Base-by-base conservation (phyloP, 2,113 vertebrate species). In the Craseonycteris thonglongyai region DNA sequence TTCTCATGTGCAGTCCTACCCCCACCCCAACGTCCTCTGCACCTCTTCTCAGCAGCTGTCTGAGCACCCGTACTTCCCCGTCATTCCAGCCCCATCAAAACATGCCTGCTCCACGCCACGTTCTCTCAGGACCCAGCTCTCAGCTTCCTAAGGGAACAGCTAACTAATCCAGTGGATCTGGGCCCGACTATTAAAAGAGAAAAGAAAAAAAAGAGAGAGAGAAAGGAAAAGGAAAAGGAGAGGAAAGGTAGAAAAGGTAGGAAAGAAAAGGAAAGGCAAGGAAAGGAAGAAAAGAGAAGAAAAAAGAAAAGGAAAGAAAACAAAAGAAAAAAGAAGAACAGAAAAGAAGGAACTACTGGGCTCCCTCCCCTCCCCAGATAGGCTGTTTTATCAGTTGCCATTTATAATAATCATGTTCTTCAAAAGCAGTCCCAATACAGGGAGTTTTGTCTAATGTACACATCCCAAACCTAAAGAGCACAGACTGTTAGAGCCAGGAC, bases 371-470 rank as follows among this genome's bases (percentile, higher is more conserved):
- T 80, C 0, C 11, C 24, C n/a, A 18, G 13, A 65, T 54, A 61
- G 59, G 35, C 26, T 65, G 24, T 87, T 68, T 93, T 30, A 59
- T 76, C 51, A 79, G 15, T 33, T 26, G 33, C 26, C 22, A 76
- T 69, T 61, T 71, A 9, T 33, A 74, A 40, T 66, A 42, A 74
- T 63, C 47, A 72, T 40, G 11, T 84, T 54, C 74, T 74, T 38
- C 72, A 56, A 35, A 40, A 91, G 11, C 35, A 88, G 66, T 47
- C 91, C 79, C 66, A 63, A 75, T n/a, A 86, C n/a, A 63, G 1
- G 7, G 7, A 76, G 51, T 45, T 74, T 63, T 69, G 54, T 56
- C 10, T 26, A 15, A 45, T 4, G 33, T 40, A 35, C 7, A 75
- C 21, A 21, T 75, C 10, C 8, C 33, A 71, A 18, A 61, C 9